Conservation (phyloP, 2,113 vertebrate genomes). For the Sporophila hypoxantha region DNA sequence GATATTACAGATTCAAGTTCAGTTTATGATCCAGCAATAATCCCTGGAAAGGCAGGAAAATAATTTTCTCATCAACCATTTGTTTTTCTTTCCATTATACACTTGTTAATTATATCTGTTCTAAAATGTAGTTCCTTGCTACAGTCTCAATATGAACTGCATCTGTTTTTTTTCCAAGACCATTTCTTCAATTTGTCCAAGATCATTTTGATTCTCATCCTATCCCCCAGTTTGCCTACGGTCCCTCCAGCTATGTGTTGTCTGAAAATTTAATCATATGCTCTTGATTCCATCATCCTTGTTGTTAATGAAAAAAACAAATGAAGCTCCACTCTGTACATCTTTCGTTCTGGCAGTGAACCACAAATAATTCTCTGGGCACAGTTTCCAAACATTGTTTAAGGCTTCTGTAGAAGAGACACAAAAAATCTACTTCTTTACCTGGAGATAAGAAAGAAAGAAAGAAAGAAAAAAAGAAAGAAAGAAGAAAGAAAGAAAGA, state of each 20-base stretch:
- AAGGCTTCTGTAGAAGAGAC: neutral
- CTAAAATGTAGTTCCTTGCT: constrained; percentile 12
- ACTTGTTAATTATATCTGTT: neutral
- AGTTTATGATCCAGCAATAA: neutral
- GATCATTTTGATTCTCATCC: constrained; percentile 22
- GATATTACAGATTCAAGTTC: neutral
- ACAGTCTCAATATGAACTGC: neutral
- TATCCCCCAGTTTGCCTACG: neutral
- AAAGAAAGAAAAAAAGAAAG: too few species aligned
- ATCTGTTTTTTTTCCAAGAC: neutral
- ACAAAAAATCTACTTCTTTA: neutral
- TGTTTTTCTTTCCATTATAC: neutral
- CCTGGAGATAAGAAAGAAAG: too few species aligned
- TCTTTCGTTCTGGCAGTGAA: neutral
- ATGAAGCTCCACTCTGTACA: neutral
- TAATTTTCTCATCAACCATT: neutral
- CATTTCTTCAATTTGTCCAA: constrained; percentile 35
- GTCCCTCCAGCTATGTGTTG: constrained; percentile 17
- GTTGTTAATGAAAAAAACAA: constrained; percentile 5
- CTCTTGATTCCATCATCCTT: constrained; percentile 30
- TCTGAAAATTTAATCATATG: constrained; percentile 46
- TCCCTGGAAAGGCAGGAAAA: neutral
- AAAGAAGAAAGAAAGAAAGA: too few species aligned
- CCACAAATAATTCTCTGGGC: neutral
- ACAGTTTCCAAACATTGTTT: neutral